phyloP scores from a whole-genome alignment of 2,113 vertebrate genomes.

The Perca fluviatilis region DNA sequence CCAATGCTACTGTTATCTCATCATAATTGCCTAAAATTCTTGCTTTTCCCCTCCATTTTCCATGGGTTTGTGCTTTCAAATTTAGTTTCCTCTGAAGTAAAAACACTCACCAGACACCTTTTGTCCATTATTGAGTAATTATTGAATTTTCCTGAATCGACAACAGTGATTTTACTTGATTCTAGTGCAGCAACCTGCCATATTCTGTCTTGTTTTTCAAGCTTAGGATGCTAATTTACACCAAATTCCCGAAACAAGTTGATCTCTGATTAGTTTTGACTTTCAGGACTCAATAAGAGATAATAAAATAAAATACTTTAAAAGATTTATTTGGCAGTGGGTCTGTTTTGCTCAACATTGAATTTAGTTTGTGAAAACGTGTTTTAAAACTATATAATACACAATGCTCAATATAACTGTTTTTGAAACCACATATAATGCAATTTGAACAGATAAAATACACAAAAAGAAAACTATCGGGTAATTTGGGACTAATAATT shows the following conservation, averaged over 20 bases:
- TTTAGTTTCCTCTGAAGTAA: not conserved
- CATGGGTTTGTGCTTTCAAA: not conserved
- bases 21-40: not conserved
- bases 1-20: not conserved
- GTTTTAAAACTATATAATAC: not conserved
- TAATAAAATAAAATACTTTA: too few species aligned
- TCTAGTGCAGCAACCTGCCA: too few species aligned
- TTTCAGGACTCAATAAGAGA: too few species aligned
- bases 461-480: not conserved
- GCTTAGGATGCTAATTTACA: too few species aligned
- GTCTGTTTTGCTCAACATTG: not conserved
- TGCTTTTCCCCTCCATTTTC: not conserved
- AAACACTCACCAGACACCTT: not conserved
- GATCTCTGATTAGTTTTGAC: too few species aligned
- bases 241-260: too few species aligned
- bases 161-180: too few species aligned
- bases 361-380: not conserved
- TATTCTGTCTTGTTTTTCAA: too few species aligned
- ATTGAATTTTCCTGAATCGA: too few species aligned
- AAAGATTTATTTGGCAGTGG: too few species aligned
- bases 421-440: not conserved
- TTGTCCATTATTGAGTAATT: not conserved
- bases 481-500: not conserved
- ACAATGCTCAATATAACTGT: too few species aligned
- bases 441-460: not conserved